Base-by-base conservation (phyloP, 2,888 invertebrate genomes). In the Apodemia hepburni region DNA sequence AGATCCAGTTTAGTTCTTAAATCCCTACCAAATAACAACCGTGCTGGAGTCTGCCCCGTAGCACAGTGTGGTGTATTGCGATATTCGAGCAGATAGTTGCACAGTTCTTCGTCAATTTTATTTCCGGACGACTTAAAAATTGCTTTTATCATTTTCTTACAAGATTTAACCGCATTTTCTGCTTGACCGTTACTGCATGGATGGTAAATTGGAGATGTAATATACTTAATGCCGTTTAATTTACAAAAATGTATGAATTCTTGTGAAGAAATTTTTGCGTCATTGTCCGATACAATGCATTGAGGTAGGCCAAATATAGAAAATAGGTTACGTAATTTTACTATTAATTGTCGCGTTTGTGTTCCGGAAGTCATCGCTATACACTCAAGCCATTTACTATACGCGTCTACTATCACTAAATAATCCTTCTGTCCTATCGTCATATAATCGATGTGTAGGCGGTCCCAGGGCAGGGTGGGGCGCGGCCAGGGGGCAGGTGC, bases 371-470 rank as follows among this genome's bases (percentile, higher is more conserved):
- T 47, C 7, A 17, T 47, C 17, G n/a, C 6, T 47, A 47, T 65
- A 66, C 2, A 62, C 57, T 72, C 72, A 2, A 71, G 66, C 69
- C 70, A 71, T 58, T 69, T 71, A 2, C 61, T 62, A 59, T 66
- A 58, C 2, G 69, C 70, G 42, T 70, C 71, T 0, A 69, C 66
- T 22, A 70, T 22, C 9, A 71, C 60, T 57, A 72, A 61, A 61
- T 65, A 71, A 12, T 59, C 64, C 3, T 61, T 57, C 12, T 62
- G 59, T n/a, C 7, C 17, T 4, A 38, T 38, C 0, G 69, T 70
- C 15, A 71, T n/a, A 62, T 69, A 68, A 42, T 73, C 71, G 9
- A 73, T 35, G 57, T 72, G 71, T n/a, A 70, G n/a, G 17, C 71
- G 47, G 17, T 66, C 15, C 42, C 68, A 71, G 1, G 68, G 59